phyloP scores from a whole-genome alignment of 2,797 vertebrate genomes.

The Rhynchotus rufescens region DNA sequence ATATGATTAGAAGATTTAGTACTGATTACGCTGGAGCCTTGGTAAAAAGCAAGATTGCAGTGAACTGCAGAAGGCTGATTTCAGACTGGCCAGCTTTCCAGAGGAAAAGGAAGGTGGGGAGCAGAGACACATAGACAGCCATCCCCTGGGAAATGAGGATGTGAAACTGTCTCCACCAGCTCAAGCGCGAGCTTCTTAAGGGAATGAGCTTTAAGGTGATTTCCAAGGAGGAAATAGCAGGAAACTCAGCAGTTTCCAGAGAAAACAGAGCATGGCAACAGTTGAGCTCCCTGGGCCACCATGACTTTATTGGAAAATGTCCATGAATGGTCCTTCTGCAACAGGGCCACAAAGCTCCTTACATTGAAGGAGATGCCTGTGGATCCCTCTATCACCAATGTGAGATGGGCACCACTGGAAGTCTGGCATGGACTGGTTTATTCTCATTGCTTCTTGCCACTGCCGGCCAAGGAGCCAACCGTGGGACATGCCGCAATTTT shows the following conservation, averaged over 20 bases:
- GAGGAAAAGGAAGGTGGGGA: neutral
- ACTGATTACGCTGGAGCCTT: neutral
- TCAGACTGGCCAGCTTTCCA: neutral
- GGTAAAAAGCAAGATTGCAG: slow-evolving; percentile 15
- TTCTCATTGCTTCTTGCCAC: too few relatives aligned
- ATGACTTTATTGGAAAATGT: neutral
- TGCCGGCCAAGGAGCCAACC: too few relatives aligned
- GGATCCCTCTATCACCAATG: too few relatives aligned
- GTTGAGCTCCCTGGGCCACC: neutral
- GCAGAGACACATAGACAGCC: fast-evolving
- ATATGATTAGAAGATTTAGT: slow-evolving; percentile 36
- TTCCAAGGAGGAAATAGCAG: slow-evolving; percentile 15
- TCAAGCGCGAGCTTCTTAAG: slow-evolving; percentile 10
- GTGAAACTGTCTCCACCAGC: slow-evolving; percentile 10
- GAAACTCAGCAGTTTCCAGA: neutral
- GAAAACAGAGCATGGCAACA: fast-evolving
- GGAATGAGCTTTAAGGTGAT: slow-evolving; percentile 29
- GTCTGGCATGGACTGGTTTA: too few relatives aligned
- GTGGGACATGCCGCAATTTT: neutral
- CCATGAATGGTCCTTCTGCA: too few relatives aligned
- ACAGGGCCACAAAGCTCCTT: too few relatives aligned
- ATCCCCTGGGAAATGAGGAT: neutral
- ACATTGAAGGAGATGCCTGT: too few relatives aligned
- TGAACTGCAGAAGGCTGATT: neutral
- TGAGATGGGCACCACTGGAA: too few relatives aligned